A percentile compares a stretch with the other conserved stretches of the same genome.
phyloP scores from a whole-genome alignment of 2,797 vertebrate genomes.

The Neostethus bicornis region DNA sequence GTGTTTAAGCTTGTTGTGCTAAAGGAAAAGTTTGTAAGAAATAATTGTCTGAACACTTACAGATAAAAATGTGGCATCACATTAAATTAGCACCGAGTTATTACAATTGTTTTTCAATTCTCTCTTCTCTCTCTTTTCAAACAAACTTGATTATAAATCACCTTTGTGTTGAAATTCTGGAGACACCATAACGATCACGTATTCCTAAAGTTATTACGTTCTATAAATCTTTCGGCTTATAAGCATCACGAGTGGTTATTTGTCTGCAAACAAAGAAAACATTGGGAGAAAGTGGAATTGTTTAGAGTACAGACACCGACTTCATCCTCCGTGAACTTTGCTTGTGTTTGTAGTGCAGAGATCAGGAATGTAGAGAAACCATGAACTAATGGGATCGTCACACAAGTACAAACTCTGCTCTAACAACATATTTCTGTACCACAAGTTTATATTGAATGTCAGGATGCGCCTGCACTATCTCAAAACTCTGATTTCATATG shows the following conservation, averaged over 20 bases:
- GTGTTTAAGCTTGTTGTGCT: not conserved
- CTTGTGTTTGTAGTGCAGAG: slow-evolving; percentile 34
- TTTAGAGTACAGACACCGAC: slow-evolving; percentile 2
- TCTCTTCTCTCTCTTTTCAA: not conserved
- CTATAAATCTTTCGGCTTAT: not conserved
- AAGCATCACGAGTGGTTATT: not conserved
- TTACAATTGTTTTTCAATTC: not conserved
- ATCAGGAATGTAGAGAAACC: slow-evolving; percentile 35
- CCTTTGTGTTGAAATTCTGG: not conserved
- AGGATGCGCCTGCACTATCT: slow-evolving; percentile 1
- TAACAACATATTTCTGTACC: slow-evolving; percentile 41
- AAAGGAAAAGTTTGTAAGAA: not conserved
- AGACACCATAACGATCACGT: not conserved
- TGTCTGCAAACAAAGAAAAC: slow-evolving; percentile 3
- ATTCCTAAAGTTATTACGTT: not conserved
- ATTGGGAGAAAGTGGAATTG: not conserved
- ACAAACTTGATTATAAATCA: not conserved
- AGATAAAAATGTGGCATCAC: not conserved
- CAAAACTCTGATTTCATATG: not conserved
- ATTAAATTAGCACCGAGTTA: too few relatives aligned
- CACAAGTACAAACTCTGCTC: slow-evolving; percentile 31
- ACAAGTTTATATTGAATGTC: slow-evolving; percentile 34
- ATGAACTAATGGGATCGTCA: slow-evolving; percentile 15
- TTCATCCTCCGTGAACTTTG: slow-evolving; percentile 36
- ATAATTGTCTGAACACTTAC: not conserved